Base-by-base conservation (phyloP, 2,113 vertebrate genomes). In the Cyrtonyx montezumae region DNA sequence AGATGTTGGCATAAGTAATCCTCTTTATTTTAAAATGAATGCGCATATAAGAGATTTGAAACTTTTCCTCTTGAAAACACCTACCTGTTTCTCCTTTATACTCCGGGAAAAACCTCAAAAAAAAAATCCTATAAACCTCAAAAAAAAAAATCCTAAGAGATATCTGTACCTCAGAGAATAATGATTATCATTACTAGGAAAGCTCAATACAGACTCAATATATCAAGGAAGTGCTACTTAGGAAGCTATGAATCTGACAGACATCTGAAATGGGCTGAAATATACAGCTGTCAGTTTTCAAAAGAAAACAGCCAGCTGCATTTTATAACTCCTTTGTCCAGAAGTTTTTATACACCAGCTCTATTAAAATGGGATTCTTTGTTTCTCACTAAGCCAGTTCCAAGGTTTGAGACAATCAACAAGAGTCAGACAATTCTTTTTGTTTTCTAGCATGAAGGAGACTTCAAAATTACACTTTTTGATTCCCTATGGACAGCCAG, bases 161-260 rank as follows among this genome's bases (percentile, higher is more conserved):
- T 36, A 56, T 79, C 88, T n/a, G 16, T 36, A 70, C 9, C 28
- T 55, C 74, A 73, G 55, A 66, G 14, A 76, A 91, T 28, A 67
- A 49, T 19, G 45, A 84, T 37, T 36, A 58, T 11, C 59, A 23
- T 23, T 55, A 73, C 45, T 51, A 55, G 75, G 42, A 83, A 26
- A 61, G 70, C 68, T 58, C 78, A 82, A 77, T 12, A 69, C 21
- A 86, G 68, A 61, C 65, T 78, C 68, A 34, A n/a, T 22, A 28
- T 5, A 76, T 74, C 45, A 46, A 93, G 63, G 13, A 61, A 84
- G 32, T 3, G 1, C 49, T 66, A 16, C 2, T 5, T 23, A 62
- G 55, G 25, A n/a, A 85, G 49, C 34, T 61, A 40, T 34, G 95
- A 91, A 89, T 92, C 74, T 79, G 49, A 13, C 89, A 73, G 78